Conservation (phyloP, 2,113 vertebrate genomes). For the Camarhynchus parvulus region DNA sequence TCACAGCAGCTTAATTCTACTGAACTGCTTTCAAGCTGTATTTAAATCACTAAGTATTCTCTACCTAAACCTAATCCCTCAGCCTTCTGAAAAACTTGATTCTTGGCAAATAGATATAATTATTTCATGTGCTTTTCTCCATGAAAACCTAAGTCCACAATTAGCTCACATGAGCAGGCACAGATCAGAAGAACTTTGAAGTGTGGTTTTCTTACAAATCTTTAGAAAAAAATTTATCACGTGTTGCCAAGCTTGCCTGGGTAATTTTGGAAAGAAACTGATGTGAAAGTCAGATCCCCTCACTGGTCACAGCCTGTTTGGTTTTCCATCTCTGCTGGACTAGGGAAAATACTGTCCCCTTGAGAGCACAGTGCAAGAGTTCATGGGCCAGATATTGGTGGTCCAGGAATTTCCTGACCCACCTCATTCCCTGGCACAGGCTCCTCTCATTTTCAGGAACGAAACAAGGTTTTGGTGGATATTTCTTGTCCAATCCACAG, state of each 20-base stretch:
- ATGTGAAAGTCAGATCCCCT: neutral
- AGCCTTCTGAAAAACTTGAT: neutral
- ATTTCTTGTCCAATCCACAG: neutral
- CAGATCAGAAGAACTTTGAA: neutral
- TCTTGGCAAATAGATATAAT: neutral
- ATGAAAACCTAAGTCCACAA: neutral
- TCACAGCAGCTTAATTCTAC: neutral
- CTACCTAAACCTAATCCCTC: neutral
- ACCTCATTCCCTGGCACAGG: neutral
- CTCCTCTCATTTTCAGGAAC: neutral
- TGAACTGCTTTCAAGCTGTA: neutral
- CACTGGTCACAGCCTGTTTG: neutral
- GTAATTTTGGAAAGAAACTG: neutral
- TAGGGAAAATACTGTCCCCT: neutral
- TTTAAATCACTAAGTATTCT: neutral
- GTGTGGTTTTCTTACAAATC: neutral
- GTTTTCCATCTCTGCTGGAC: neutral
- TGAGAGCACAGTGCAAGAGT: neutral
- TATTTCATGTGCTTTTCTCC: neutral
- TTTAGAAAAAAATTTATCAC: neutral
- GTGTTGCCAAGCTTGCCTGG: neutral
- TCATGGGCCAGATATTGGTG: neutral
- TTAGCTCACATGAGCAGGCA: neutral
- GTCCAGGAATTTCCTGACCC: neutral
- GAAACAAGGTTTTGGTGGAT: neutral